Percentiles rank a stretch among this genome's conserved stretches.
Evolutionary conservation across 1,140 invertebrate genomes (phyloP).

Genomic region (Zaprionus camerounensis): DNA sequence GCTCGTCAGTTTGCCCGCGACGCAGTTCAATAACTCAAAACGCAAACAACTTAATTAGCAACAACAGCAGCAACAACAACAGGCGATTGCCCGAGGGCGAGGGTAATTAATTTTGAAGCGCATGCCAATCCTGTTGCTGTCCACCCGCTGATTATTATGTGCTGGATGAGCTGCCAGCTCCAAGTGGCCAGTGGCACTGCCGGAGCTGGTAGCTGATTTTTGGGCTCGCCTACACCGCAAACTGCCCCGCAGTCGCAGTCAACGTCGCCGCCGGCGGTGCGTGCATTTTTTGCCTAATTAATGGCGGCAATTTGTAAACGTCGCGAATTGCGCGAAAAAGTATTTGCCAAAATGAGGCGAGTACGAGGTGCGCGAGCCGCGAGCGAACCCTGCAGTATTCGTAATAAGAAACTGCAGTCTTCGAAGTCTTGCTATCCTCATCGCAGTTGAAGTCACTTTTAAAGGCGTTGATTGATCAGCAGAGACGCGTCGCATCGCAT

Average conservation of each 20-base stretch:
- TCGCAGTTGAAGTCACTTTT: slow-evolving; percentile 54
- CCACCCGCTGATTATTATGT: slow-evolving; percentile 82
- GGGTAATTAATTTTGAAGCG: slow-evolving; percentile 78
- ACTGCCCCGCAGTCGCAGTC: slow-evolving; percentile 1
- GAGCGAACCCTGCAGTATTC: slow-evolving; percentile 29
- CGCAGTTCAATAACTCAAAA: slow-evolving; percentile 77
- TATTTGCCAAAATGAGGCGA: slow-evolving; percentile 75
- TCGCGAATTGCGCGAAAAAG: slow-evolving; percentile 79
- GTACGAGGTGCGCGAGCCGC: background rate
- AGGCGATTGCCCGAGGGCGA: slow-evolving; percentile 22
- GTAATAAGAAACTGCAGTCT: slow-evolving; percentile 73
- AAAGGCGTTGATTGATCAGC: slow-evolving; percentile 83
- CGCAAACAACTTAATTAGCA: slow-evolving; percentile 80
- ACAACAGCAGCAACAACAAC: slow-evolving; percentile 43
- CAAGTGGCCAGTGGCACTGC: slow-evolving; percentile 22
- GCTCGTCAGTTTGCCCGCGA: slow-evolving; percentile 25
- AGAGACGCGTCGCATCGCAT: slow-evolving; percentile 23
- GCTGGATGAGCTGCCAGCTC: slow-evolving; percentile 42
- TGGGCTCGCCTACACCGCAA: slow-evolving; percentile 64
- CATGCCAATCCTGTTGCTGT: slow-evolving; percentile 80
- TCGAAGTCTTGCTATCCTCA: background rate
- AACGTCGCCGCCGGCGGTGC: slow-evolving; percentile 53
- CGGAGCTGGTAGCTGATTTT: slow-evolving; percentile 52
- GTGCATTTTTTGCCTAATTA: slow-evolving; percentile 82
- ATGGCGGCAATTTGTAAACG: slow-evolving; percentile 83